Percentiles rank a stretch among this genome's conserved stretches.
These are phyloP conservation scores for roundworm (Caenorhabditis elegans) DNA, from an alignment of 1,140 invertebrate species.

Conservation along the genomic window DNA sequence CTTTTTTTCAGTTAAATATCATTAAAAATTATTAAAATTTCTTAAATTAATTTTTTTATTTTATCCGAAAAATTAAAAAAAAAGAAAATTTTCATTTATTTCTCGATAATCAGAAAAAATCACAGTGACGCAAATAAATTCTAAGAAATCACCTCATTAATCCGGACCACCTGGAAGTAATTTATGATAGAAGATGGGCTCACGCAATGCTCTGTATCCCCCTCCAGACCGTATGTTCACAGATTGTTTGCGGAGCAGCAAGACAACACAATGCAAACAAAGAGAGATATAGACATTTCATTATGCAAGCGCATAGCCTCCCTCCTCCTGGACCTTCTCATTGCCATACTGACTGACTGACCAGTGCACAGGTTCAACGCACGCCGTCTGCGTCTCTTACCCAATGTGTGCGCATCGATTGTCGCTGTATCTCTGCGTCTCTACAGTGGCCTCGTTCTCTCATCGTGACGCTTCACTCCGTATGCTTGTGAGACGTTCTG, in stretches of 20 bases:
- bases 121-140: too few species aligned
- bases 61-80: too few species aligned
- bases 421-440: neutral
- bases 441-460: neutral
- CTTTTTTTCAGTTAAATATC: too few species aligned
- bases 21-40: too few species aligned
- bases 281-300: neutral
- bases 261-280: slow-evolving; percentile 8
- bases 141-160: too few species aligned
- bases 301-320: too few species aligned
- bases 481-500: slow-evolving; percentile 29
- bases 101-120: too few species aligned
- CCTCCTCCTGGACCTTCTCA: neutral
- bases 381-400: neutral
- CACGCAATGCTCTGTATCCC: too few species aligned
- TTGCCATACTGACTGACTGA: slow-evolving; percentile 3
- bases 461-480: neutral
- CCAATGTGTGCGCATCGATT: neutral
- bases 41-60: too few species aligned
- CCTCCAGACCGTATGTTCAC: slow-evolving; percentile 6
- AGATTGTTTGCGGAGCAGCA: neutral
- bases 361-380: neutral
- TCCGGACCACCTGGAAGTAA: too few species aligned
- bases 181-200: too few species aligned
- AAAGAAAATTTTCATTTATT: too few species aligned